Evolutionary conservation across 2,888 invertebrate species (phyloP).

Genomic region (Dascillus cervinus): DNA sequence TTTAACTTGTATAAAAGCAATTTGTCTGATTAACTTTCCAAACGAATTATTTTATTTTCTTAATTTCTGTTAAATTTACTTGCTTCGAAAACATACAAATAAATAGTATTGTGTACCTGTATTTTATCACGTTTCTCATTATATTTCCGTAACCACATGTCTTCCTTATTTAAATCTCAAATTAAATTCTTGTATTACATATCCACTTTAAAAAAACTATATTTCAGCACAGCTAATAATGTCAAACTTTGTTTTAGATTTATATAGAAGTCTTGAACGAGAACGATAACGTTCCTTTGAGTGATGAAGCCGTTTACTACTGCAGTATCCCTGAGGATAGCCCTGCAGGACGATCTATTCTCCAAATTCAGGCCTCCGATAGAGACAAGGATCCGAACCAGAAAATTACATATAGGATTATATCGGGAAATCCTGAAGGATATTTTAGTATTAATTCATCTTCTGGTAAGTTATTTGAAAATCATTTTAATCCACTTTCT

Average conservation of each 20-base stretch:
- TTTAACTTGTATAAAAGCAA: too few species aligned
- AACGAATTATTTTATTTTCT: too few species aligned
- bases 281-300: conserved; percentile 93
- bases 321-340: conserved; percentile 76
- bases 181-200: conserved; percentile 4
- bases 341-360: conserved; percentile 61
- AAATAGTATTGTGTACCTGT: too few species aligned
- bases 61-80: too few species aligned
- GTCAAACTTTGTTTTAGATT: conserved; percentile 56
- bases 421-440: conserved; percentile 85
- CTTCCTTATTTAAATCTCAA: too few species aligned
- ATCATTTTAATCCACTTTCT: too few species aligned
- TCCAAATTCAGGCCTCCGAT: conserved; percentile 71
- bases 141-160: too few species aligned
- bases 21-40: too few species aligned
- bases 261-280: conserved; percentile 81
- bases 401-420: conserved; percentile 71
- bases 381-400: conserved; percentile 64
- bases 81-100: too few species aligned
- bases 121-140: too few species aligned
- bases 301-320: conserved; percentile 78
- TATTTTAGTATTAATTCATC: conserved; percentile 80
- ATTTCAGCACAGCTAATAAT: conserved; percentile 10
- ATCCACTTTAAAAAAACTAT: conserved; percentile 4
- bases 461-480: conserved; percentile 61